Conservation (phyloP, 1,140 invertebrate species). For the Drosophila lowei region DNA sequence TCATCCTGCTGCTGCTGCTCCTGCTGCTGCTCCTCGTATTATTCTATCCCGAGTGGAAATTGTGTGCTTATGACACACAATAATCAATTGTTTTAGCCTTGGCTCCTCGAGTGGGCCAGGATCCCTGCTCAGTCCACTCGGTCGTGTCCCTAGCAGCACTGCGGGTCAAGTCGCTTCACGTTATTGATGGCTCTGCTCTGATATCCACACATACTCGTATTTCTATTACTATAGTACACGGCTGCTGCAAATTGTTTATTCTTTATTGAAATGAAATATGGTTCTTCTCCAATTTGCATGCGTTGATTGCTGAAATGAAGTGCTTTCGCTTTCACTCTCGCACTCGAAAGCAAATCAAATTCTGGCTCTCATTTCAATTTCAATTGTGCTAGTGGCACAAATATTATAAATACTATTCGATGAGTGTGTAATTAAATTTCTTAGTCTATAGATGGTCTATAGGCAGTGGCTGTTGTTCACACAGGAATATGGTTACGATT, state of each 20-base stretch:
- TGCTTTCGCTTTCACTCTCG: slow-evolving; percentile 1
- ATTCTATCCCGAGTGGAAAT: slow-evolving; percentile 19
- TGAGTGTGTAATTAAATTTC: neutral
- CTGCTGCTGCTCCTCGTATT: neutral
- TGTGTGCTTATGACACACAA: slow-evolving; percentile 76
- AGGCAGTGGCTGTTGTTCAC: no score
- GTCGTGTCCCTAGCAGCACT: slow-evolving; percentile 2
- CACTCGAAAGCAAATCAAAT: slow-evolving; percentile 36
- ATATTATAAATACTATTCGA: neutral
- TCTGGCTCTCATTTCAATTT: slow-evolving; percentile 5
- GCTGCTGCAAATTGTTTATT: slow-evolving; percentile 71
- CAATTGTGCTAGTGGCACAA: neutral
- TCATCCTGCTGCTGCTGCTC: neutral
- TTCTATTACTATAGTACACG: slow-evolving; percentile 46
- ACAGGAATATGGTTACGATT: no score
- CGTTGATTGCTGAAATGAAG: slow-evolving; percentile 67
- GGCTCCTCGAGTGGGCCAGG: slow-evolving; percentile 36
- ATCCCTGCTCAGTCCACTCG: slow-evolving; percentile 5
- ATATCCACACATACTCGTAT: no score
- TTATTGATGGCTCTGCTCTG: slow-evolving; percentile 53
- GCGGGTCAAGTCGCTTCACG: slow-evolving; percentile 14
- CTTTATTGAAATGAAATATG: slow-evolving; percentile 72
- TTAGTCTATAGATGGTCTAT: no score
- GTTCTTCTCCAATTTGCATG: slow-evolving; percentile 64
- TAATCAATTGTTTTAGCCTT: slow-evolving; percentile 77